Base-by-base conservation (phyloP, 2,888 invertebrate species). In the Lissocephala sabroskyi region DNA sequence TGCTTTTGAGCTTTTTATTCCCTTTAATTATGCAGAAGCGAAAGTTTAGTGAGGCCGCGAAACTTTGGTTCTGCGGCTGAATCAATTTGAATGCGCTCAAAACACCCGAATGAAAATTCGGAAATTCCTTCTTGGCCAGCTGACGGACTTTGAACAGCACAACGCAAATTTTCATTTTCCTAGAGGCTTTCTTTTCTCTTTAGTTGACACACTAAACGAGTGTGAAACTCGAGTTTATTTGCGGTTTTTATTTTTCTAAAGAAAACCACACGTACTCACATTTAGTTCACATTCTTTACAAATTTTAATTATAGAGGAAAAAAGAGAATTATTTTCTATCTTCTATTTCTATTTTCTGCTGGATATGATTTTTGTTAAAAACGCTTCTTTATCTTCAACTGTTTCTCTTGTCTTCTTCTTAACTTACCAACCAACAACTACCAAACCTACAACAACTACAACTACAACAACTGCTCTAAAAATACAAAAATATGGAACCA, bases 401-500 rank as follows among this genome's bases (percentile, higher is more conserved):
- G n/a, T n/a, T n/a, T n/a, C 16, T 35, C 35, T 23, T 23, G n/a
- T 62, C 70, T 70, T 59, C 67, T 71, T 60, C 73, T 76, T 71
- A n/a, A n/a, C n/a, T n/a, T 37, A 62, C 62, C 50, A 65, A 57
- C 60, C 64, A 65, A 64, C 71, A 64, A 53, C 67, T 57, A 59
- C 66, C n/a, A n/a, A n/a, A n/a, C n/a, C n/a, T 62, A 58, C 65
- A 70, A 53, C 62, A 57, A 58, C 56, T 57, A 44, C 48, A 46
- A 40, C 59, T 53, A 53, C 56, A 57, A 43, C 56, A 60, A 55
- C 74, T 71, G 55, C 59, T 56, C n/a, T n/a, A n/a, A n/a, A n/a
- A 49, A 48, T 63, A 68, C 63, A 53, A 65, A 52, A 60, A 53
- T 79, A 68, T 70, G 82, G 81, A 80, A 66, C 60, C 63, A n/a